Percentiles rank a stretch among this genome's conserved stretches.
Conservation (phyloP, 2,888 invertebrate genomes). For the Drosophila kuntzei region DNA sequence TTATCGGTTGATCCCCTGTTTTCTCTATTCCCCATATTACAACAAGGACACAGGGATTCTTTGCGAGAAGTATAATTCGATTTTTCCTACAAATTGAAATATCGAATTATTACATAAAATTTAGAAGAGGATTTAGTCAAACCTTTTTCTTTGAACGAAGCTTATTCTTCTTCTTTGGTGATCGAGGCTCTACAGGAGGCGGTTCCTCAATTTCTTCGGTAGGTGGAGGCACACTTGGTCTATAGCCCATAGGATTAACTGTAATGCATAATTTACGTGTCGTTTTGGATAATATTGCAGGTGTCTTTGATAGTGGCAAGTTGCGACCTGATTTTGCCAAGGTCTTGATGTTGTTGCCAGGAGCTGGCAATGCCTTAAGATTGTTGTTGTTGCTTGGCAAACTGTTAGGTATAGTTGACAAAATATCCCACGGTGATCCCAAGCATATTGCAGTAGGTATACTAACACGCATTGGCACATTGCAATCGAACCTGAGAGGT, state of each 20-base stretch:
- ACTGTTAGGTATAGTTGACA: not conserved
- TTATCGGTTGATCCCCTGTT: too few species aligned
- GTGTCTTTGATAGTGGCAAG: not conserved
- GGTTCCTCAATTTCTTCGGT: not conserved
- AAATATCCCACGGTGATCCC: conserved; percentile 8
- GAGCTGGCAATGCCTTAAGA: not conserved
- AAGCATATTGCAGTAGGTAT: conserved; percentile 45
- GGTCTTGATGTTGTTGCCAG: not conserved
- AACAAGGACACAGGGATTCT: not conserved
- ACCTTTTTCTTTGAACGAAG: conserved; percentile 5
- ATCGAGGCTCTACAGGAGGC: not conserved
- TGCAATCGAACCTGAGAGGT: conserved; percentile 59
- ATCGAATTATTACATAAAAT: not conserved
- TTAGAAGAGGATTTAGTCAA: not conserved
- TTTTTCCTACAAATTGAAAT: not conserved
- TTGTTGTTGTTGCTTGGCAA: not conserved
- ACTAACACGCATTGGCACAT: conserved; percentile 59
- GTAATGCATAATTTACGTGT: conserved; percentile 17
- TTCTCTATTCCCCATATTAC: not conserved
- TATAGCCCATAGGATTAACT: conserved; percentile 19
- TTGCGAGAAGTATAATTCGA: not conserved
- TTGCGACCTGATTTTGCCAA: conserved; percentile 1
- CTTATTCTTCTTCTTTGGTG: conserved; percentile 1
- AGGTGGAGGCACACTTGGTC: not conserved
- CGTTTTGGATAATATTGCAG: not conserved